These are phyloP conservation scores for Amphipoea oculea DNA, from an alignment of 2,888 invertebrate species.

Conservation along the genomic window DNA sequence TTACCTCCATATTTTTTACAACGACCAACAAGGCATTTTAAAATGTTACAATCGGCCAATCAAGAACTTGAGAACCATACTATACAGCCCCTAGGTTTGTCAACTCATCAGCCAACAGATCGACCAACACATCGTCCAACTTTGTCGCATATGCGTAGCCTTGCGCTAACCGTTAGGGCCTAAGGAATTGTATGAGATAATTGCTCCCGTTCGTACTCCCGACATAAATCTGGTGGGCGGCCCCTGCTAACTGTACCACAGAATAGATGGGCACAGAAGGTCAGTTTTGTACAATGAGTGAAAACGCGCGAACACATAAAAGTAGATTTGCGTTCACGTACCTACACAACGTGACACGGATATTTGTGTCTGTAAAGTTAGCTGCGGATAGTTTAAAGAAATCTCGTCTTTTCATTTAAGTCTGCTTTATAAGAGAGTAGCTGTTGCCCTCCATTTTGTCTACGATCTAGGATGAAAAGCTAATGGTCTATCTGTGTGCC, in stretches of 20 bases:
- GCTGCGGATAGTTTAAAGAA: background rate
- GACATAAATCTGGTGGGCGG: constrained; percentile 61
- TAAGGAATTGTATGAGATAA: constrained; percentile 61
- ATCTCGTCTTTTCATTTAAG: background rate
- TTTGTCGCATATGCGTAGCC: constrained; percentile 57
- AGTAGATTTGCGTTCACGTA: background rate
- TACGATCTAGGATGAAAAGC: background rate
- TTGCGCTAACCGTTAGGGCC: constrained; percentile 52
- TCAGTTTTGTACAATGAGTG: background rate
- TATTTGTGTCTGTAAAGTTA: background rate
- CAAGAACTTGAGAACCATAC: background rate
- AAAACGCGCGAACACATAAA: background rate
- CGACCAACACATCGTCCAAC: constrained; percentile 18
- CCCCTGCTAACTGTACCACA: constrained; percentile 19
- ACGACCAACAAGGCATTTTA: background rate
- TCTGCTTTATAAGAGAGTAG: background rate
- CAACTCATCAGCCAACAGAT: constrained; percentile 31
- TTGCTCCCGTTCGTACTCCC: constrained; percentile 55
- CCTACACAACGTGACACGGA: background rate
- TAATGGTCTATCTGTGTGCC: background rate
- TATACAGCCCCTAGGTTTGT: background rate
- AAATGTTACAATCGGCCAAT: background rate
- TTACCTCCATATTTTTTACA: no score
- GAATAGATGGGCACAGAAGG: constrained; percentile 10
- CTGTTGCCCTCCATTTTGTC: background rate